Base-by-base conservation (phyloP, 2,888 invertebrate species). In the Conistra vaccinii region DNA sequence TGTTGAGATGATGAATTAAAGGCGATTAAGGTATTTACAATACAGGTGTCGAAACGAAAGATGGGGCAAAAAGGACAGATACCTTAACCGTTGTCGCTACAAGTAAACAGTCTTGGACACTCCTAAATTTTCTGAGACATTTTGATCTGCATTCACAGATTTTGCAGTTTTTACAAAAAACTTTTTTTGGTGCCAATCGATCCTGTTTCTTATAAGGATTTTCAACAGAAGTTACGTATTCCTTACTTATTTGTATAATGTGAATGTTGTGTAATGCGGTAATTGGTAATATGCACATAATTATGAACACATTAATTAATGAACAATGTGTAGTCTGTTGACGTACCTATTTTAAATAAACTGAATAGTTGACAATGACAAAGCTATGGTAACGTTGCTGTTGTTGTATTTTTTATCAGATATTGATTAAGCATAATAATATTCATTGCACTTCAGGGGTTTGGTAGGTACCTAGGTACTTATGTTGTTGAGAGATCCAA, bases 401-500 rank as follows among this genome's bases (percentile, higher is more conserved):
- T 53, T 29, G 6, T 51, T 65, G 14, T 57, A 26, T 51, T 26
- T 32, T 12, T 32, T 39, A 67, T 42, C 26, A 42, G 48, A 67
- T 76, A 42, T 32, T 35, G 29, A 76, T 66, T 39, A 39, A 57
- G 14, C 53, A 32, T 26, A 55, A n/a, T n/a, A 61, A 57, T 29
- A 32, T 68, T 29, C 3, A 23, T 23, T 75, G 29, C 26, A 51
- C 9, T 67, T 35, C 48, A 48, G 32, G 7, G 32, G 14, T 29
- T 29, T 39, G n/a, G 9, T 58, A 29, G 0, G n/a, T 67, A n/a
- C 17, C 5, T 58, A 29, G 0, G 20, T 67, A n/a, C 23, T 51
- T 2, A 45, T 14, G 32, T 53, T 68, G 35, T 53, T 35, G 35
- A 76, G 10, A 69, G 39, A 60, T 35, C 20, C n/a, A 55, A 55